phyloP scores from a whole-genome alignment of 1,140 invertebrate species.

The Lepidostoma basale region DNA sequence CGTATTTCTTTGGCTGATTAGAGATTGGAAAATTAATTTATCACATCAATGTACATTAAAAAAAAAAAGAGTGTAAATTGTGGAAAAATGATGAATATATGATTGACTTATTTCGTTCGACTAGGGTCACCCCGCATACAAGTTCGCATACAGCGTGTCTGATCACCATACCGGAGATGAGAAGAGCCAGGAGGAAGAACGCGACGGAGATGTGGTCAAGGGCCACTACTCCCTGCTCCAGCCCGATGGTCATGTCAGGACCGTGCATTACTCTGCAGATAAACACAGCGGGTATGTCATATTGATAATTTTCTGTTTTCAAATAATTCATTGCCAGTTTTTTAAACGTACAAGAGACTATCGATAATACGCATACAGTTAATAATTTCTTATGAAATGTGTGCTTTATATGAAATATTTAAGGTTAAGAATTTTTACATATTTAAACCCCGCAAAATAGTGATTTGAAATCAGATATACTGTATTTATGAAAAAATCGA shows the following conservation, averaged over 20 bases:
- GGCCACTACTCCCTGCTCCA: slow-evolving; percentile 61
- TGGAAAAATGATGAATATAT: not conserved
- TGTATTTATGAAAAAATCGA: too few relatives aligned
- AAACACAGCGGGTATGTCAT: slow-evolving; percentile 54
- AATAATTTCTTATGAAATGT: too few relatives aligned
- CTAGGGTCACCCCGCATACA: slow-evolving; percentile 59
- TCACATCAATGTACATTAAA: not conserved
- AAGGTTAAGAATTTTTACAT: too few relatives aligned
- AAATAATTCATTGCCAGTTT: too few relatives aligned
- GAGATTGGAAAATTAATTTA: not conserved
- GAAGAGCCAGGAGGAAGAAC: slow-evolving; percentile 63
- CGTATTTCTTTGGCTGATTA: not conserved
- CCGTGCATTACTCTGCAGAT: slow-evolving; percentile 60
- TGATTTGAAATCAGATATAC: too few relatives aligned
- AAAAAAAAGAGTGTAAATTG: not conserved
- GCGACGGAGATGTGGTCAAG: slow-evolving; percentile 63
- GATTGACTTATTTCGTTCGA: too few relatives aligned
- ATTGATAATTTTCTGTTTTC: too few relatives aligned
- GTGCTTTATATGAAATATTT: too few relatives aligned
- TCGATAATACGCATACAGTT: too few relatives aligned
- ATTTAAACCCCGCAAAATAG: too few relatives aligned
- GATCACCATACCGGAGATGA: slow-evolving; percentile 62
- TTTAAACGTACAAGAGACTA: too few relatives aligned
- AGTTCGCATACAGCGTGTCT: slow-evolving; percentile 59
- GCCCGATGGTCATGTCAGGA: slow-evolving; percentile 59